These are phyloP conservation scores for Rhynchomys soricoides DNA, from an alignment of 2,113 vertebrate species.

Conservation along the genomic window DNA sequence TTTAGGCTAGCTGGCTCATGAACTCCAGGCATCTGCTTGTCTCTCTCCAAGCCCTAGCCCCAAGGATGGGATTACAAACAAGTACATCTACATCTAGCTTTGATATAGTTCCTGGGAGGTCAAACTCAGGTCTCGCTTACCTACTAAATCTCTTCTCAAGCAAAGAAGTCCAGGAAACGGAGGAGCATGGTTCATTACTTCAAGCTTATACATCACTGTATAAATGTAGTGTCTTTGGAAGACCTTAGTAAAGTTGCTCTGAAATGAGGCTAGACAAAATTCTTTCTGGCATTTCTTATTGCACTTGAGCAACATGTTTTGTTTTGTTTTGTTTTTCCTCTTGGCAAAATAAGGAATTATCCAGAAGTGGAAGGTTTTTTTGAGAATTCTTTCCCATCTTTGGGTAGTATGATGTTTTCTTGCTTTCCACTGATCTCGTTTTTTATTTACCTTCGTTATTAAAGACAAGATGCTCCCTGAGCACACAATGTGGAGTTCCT, in stretches of 20 bases:
- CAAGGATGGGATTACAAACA: not conserved
- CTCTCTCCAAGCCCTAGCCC: not conserved
- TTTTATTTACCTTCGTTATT: not conserved
- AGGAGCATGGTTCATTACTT: not conserved
- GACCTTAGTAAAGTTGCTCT: not conserved
- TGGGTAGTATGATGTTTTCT: not conserved
- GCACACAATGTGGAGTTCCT: not conserved
- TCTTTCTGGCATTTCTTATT: not conserved
- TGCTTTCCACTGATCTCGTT: not conserved
- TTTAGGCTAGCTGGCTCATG: not conserved
- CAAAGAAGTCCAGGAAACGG: not conserved
- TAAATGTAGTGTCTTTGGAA: not conserved
- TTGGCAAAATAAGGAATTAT: constrained; percentile 21
- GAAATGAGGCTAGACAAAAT: constrained; percentile 37
- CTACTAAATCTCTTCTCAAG: not conserved
- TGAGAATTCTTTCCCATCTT: not conserved
- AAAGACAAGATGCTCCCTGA: not conserved
- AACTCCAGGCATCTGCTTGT: not conserved
- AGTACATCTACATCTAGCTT: too few relatives aligned
- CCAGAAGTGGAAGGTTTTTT: constrained; percentile 14
- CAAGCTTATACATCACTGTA: not conserved
- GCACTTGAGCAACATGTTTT: not conserved
- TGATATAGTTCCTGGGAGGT: not conserved
- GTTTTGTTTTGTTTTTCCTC: not conserved
- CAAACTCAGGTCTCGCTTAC: not conserved